Percentiles rank a stretch among this genome's conserved stretches.
phyloP scores from a whole-genome alignment of 2,113 vertebrate genomes.

The Prietella phreatophila region DNA sequence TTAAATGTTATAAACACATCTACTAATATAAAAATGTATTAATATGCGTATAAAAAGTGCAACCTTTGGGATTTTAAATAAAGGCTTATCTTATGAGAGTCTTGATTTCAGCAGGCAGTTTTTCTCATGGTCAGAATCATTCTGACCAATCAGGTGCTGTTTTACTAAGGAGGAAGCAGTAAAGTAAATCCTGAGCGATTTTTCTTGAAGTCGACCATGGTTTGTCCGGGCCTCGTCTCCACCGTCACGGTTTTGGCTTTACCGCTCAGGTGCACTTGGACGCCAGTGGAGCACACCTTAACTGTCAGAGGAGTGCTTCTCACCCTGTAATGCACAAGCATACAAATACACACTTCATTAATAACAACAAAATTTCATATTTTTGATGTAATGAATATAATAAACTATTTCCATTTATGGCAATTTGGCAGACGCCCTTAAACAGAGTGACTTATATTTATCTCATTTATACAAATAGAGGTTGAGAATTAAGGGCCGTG shows the following conservation, averaged over 20 bases:
- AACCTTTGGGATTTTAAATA: neutral
- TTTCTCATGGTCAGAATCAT: neutral
- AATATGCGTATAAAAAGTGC: neutral
- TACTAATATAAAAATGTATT: neutral
- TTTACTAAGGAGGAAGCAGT: conserved; percentile 69
- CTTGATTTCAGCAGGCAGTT: conserved; percentile 1
- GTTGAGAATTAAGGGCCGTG: too few species aligned
- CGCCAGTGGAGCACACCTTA: conserved; percentile 69
- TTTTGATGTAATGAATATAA: neutral
- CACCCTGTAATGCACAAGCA: conserved; percentile 67
- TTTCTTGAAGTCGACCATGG: conserved; percentile 78
- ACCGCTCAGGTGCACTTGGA: conserved; percentile 77
- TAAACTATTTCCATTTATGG: neutral
- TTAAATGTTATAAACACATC: neutral
- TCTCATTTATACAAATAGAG: too few species aligned
- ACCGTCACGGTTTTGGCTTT: conserved; percentile 72
- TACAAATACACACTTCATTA: conserved; percentile 14
- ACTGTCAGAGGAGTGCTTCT: conserved; percentile 70
- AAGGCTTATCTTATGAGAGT: neutral
- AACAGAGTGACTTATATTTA: too few species aligned
- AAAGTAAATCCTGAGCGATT: conserved; percentile 75
- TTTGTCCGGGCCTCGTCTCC: conserved; percentile 64
- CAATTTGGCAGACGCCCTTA: too few species aligned
- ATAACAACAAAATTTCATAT: neutral
- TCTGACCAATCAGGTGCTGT: neutral